Evolutionary conservation across 2,888 invertebrate genomes (phyloP).

Genomic region (Drosophila paranaensis): DNA sequence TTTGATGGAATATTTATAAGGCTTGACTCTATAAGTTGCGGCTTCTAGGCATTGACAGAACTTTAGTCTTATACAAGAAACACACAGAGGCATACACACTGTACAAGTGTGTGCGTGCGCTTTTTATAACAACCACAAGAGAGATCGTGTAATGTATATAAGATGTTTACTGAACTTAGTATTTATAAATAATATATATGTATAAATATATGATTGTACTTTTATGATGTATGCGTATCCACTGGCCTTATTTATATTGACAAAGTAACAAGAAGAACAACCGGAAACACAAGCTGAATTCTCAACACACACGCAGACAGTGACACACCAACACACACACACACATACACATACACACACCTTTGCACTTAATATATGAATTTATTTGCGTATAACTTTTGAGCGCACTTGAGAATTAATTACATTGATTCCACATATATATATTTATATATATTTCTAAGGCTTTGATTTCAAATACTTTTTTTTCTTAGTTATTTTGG

Average conservation of each 20-base stretch:
- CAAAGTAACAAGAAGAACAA: slow-evolving; percentile 47
- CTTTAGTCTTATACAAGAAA: slow-evolving; percentile 48
- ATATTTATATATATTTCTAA: slow-evolving; percentile 32
- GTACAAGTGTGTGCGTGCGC: slow-evolving; percentile 15
- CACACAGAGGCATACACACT: neutral
- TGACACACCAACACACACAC: slow-evolving; percentile 1
- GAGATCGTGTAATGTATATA: slow-evolving; percentile 46
- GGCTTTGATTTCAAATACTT: slow-evolving; percentile 59
- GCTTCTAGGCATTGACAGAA: slow-evolving; percentile 59
- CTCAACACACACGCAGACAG: slow-evolving; percentile 26
- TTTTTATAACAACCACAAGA: slow-evolving; percentile 50
- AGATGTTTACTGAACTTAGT: slow-evolving; percentile 46
- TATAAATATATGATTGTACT: slow-evolving; percentile 78
- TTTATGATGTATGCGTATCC: slow-evolving; percentile 83
- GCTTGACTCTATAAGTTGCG: slow-evolving; percentile 67
- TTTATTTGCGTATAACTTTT: slow-evolving; percentile 60
- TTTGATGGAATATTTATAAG: slow-evolving; percentile 38
- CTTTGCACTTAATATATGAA: slow-evolving; percentile 46
- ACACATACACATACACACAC: slow-evolving; percentile 23
- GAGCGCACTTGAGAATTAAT: slow-evolving; percentile 59
- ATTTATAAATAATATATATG: slow-evolving; percentile 46
- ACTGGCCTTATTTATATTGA: slow-evolving; percentile 84
- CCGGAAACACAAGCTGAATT: slow-evolving; percentile 42
- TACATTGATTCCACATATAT: slow-evolving; percentile 43
- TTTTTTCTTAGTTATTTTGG: slow-evolving; percentile 71